A percentile compares a stretch with the other conserved stretches of the same genome.
Evolutionary conservation across 92 coral and sea anemone species (phyloP).

Genomic region (Bergia sp.): DNA sequence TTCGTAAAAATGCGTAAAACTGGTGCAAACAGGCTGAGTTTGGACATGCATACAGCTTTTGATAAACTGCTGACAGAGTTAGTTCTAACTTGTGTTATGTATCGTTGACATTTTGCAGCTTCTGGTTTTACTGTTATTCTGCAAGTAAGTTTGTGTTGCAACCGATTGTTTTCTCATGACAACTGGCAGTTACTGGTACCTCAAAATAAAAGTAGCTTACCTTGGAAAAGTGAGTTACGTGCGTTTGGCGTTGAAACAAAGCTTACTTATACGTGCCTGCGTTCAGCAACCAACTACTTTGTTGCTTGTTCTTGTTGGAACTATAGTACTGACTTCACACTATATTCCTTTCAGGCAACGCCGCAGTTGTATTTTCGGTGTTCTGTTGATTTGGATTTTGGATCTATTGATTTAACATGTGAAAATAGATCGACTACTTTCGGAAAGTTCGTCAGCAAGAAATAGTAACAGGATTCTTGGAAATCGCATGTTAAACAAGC

Average conservation of each 20-base stretch:
- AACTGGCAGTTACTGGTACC: neutral
- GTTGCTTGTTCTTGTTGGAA: neutral
- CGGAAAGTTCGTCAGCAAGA: conserved; percentile 19
- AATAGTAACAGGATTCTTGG: conserved; percentile 17
- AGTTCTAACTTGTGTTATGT: neutral
- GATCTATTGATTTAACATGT: neutral
- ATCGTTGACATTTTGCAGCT: conserved; percentile 1
- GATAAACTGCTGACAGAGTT: neutral
- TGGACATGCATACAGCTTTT: too few relatives aligned
- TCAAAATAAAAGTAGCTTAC: neutral
- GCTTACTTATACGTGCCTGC: neutral
- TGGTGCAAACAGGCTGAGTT: too few relatives aligned
- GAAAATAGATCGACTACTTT: conserved; percentile 3
- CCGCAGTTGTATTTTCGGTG: neutral
- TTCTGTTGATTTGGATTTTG: neutral
- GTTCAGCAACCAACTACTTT: neutral
- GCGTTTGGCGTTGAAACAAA: neutral
- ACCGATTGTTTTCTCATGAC: neutral
- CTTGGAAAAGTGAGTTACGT: neutral
- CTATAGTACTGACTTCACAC: neutral
- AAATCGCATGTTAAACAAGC: conserved; percentile 15
- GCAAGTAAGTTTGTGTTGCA: neutral
- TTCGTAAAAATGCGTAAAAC: too few relatives aligned
- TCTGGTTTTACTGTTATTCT: neutral
- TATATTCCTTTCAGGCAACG: neutral